Conservation (phyloP, 1,140 invertebrate species). For the Prorops nasuta region DNA sequence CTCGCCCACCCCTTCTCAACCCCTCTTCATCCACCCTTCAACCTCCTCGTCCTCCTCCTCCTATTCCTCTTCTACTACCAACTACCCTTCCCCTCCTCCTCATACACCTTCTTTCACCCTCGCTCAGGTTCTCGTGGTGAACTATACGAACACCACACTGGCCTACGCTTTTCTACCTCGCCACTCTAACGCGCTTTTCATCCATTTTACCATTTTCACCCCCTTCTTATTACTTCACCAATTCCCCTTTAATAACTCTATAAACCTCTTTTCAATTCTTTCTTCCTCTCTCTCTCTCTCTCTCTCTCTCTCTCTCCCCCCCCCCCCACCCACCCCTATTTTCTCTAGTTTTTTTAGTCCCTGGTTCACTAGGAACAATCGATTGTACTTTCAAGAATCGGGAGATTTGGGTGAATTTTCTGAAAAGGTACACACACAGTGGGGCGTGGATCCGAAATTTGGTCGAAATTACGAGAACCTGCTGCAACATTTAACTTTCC, state of each 20-base stretch:
- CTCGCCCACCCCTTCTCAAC: conserved; percentile 1
- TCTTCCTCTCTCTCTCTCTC: background rate
- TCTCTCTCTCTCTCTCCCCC: conserved; percentile 1
- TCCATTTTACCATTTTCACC: background rate
- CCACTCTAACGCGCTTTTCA: background rate
- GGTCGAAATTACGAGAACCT: too few species aligned
- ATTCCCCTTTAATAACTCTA: too few species aligned
- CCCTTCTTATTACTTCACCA: background rate
- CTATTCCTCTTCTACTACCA: conserved; percentile 9
- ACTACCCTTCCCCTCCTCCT: conserved; percentile 2
- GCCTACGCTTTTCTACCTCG: background rate
- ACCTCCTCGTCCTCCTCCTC: conserved; percentile 4
- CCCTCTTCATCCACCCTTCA: background rate
- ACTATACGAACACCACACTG: background rate
- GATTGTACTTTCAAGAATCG: too few species aligned
- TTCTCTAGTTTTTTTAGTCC: too few species aligned
- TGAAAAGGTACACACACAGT: too few species aligned
- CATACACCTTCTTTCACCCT: conserved; percentile 1
- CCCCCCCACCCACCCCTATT: background rate
- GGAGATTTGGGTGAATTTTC: too few species aligned
- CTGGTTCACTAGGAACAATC: too few species aligned
- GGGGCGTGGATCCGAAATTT: too few species aligned
- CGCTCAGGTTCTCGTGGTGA: background rate
- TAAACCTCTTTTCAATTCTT: too few species aligned
- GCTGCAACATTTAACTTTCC: too few species aligned